A percentile compares a stretch with the other conserved stretches of the same genome.
phyloP scores from a whole-genome alignment of 2,888 invertebrate species.

The Eledona agricola region DNA sequence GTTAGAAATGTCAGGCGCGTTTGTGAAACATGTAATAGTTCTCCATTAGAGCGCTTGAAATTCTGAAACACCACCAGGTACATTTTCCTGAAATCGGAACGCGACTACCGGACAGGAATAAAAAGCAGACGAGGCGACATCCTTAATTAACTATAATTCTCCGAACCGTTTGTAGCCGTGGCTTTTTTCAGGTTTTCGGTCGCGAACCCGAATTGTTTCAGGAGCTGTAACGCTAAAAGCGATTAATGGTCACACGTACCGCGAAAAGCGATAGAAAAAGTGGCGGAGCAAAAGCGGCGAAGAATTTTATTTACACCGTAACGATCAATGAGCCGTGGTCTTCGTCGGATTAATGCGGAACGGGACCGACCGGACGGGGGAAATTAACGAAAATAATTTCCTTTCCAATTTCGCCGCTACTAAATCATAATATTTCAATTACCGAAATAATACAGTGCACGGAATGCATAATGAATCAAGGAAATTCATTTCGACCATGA shows the following conservation, averaged over 20 bases:
- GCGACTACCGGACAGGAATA: slow-evolving; percentile 4
- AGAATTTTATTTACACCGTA: too few species aligned
- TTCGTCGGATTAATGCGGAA: too few species aligned
- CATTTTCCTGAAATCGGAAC: slow-evolving; percentile 15
- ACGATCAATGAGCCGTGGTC: slow-evolving; percentile 14
- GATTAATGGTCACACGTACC: slow-evolving; percentile 16
- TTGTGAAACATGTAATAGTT: slow-evolving; percentile 13
- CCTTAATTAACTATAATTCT: slow-evolving; percentile 15
- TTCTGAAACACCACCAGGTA: slow-evolving; percentile 19
- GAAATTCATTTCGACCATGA: too few species aligned
- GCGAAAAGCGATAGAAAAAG: slow-evolving; percentile 4
- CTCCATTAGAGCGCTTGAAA: slow-evolving; percentile 17
- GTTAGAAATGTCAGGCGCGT: slow-evolving; percentile 19
- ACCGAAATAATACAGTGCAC: too few species aligned
- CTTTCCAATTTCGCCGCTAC: too few species aligned
- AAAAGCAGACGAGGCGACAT: slow-evolving; percentile 12
- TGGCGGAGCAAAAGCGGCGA: slow-evolving; percentile 4
- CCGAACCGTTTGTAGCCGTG: neutral
- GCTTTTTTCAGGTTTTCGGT: slow-evolving; percentile 1
- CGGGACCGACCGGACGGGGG: too few species aligned
- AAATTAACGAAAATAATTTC: too few species aligned
- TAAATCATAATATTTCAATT: too few species aligned
- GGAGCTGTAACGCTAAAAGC: slow-evolving; percentile 16
- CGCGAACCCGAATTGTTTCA: slow-evolving; percentile 6
- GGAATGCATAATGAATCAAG: too few species aligned